Evolutionary conservation across 2,113 vertebrate genomes (phyloP).

Genomic region (Poeciliopsis prolifica): DNA sequence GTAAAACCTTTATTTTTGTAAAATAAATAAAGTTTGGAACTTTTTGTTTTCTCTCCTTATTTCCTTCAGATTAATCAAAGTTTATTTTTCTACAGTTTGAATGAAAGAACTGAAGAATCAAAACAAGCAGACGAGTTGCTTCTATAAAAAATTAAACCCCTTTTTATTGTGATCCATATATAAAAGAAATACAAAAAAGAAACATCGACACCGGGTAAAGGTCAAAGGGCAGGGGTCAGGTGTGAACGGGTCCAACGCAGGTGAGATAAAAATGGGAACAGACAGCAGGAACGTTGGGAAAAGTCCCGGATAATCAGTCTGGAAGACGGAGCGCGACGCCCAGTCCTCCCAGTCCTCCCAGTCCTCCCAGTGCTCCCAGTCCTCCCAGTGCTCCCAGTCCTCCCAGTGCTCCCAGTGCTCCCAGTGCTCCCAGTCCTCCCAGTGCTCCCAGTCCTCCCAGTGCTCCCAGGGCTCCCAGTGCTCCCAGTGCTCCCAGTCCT

Average conservation of each 20-base stretch:
- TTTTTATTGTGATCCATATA: conserved; percentile 83
- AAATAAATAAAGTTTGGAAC: too few species aligned
- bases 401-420: neutral
- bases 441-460: neutral
- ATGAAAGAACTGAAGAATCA: neutral
- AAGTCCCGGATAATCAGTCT: conserved; percentile 23
- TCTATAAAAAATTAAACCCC: conserved; percentile 81
- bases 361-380: neutral
- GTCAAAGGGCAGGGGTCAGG: neutral
- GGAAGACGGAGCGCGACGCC: conserved; percentile 2
- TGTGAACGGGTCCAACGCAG: neutral
- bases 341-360: neutral
- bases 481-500: too few species aligned
- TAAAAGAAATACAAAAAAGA: conserved; percentile 87
- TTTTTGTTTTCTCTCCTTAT: too few species aligned
- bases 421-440: neutral
- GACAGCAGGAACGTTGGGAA: conserved; percentile 54
- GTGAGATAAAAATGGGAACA: conserved; percentile 57
- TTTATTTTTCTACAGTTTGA: neutral
- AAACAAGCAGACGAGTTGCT: conserved; percentile 6
- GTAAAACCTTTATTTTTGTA: too few species aligned
- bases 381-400: neutral
- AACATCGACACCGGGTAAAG: conserved; percentile 68
- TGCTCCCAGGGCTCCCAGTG: too few species aligned
- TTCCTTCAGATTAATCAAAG: neutral